These are phyloP conservation scores for Dendrolimus houi DNA, from an alignment of 2,888 invertebrate genomes.

Conservation along the genomic window DNA sequence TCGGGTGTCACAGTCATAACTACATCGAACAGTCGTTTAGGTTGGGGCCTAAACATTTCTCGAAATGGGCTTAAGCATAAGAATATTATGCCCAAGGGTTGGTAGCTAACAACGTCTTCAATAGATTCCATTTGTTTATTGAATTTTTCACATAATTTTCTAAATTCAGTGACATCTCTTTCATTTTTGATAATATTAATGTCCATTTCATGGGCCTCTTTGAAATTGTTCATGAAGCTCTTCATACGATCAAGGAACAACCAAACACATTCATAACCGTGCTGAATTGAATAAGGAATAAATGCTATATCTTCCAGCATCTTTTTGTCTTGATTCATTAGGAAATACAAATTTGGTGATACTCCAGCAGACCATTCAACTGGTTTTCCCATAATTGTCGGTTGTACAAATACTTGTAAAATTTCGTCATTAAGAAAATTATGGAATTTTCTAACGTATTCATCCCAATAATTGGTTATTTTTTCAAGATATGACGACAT, in stretches of 20 bases:
- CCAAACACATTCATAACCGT: slow-evolving; percentile 79
- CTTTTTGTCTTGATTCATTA: slow-evolving; percentile 81
- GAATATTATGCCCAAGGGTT: slow-evolving; percentile 84
- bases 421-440: slow-evolving; percentile 83
- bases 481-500: slow-evolving; percentile 76
- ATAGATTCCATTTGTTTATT: slow-evolving; percentile 81
- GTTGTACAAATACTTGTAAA: slow-evolving; percentile 86
- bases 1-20: slow-evolving; percentile 79
- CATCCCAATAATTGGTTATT: slow-evolving; percentile 80
- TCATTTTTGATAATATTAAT: slow-evolving; percentile 78
- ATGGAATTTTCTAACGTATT: slow-evolving; percentile 80
- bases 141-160: slow-evolving; percentile 81
- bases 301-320: slow-evolving; percentile 73
- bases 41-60: slow-evolving; percentile 82
- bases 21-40: slow-evolving; percentile 80
- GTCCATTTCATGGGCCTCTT: slow-evolving; percentile 81
- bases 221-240: slow-evolving; percentile 80
- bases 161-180: slow-evolving; percentile 79
- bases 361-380: slow-evolving; percentile 85
- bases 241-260: slow-evolving; percentile 81
- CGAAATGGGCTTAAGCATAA: slow-evolving; percentile 84
- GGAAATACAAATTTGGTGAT: slow-evolving; percentile 82
- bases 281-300: slow-evolving; percentile 74
- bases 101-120: slow-evolving; percentile 78
- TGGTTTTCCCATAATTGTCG: slow-evolving; percentile 88